These are phyloP conservation scores for Noctua fimbriata DNA, from an alignment of 2,888 invertebrate genomes.

Conservation along the genomic window DNA sequence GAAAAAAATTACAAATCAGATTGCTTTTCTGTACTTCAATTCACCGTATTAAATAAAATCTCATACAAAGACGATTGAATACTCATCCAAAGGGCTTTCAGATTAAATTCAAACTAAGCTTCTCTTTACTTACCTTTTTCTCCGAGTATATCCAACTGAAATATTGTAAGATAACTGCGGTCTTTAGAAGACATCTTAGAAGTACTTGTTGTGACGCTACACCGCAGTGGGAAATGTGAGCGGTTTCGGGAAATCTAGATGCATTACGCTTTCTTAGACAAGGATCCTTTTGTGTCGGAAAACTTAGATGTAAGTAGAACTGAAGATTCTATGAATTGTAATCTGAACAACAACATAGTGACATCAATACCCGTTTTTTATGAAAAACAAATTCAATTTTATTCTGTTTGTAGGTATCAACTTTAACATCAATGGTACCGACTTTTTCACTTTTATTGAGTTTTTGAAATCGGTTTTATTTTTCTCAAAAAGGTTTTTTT, in stretches of 20 bases:
- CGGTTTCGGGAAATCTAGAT: conserved; percentile 11
- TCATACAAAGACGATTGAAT: not conserved
- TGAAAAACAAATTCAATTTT: not conserved
- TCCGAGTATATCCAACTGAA: not conserved
- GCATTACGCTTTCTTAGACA: not conserved
- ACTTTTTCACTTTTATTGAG: no score
- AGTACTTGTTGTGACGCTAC: conserved; percentile 6
- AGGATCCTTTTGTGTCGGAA: not conserved
- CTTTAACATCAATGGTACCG: not conserved
- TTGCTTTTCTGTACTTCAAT: not conserved
- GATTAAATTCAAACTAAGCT: not conserved
- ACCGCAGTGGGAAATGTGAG: not conserved
- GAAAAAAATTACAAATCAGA: not conserved
- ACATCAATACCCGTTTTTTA: not conserved
- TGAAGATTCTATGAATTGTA: not conserved
- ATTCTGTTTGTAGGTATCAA: not conserved
- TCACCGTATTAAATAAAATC: not conserved
- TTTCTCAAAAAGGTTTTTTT: no score
- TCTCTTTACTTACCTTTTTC: not conserved
- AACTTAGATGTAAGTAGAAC: not conserved
- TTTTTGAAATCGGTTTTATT: no score
- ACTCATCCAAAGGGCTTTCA: not conserved
- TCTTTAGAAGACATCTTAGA: not conserved
- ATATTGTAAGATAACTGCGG: not conserved
- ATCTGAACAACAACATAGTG: not conserved